phyloP scores from a whole-genome alignment of 2,113 vertebrate genomes.

The Motacilla alba region DNA sequence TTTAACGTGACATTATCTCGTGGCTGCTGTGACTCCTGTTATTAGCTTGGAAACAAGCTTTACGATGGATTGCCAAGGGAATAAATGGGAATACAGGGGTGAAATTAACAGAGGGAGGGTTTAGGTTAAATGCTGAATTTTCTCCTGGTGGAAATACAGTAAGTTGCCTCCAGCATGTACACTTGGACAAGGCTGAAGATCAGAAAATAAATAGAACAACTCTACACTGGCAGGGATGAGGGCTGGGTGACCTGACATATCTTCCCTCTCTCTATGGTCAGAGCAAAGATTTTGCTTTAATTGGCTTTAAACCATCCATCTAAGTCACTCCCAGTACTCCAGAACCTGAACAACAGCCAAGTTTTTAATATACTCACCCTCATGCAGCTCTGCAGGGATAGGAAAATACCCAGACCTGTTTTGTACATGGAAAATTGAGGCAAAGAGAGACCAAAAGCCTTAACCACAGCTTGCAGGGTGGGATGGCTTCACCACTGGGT shows the following conservation, averaged over 20 bases:
- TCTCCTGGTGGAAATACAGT: background rate
- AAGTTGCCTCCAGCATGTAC: background rate
- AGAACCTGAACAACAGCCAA: background rate
- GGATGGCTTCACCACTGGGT: background rate
- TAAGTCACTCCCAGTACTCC: background rate
- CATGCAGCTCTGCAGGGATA: background rate
- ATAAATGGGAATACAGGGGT: background rate
- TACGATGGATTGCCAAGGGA: background rate
- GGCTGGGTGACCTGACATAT: background rate
- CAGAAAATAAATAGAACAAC: background rate
- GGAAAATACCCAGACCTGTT: background rate
- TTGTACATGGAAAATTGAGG: background rate
- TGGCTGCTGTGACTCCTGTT: background rate
- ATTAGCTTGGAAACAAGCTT: background rate
- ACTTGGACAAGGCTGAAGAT: background rate
- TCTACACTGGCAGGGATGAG: background rate
- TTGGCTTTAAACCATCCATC: background rate
- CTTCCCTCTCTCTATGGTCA: background rate
- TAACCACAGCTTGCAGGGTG: background rate
- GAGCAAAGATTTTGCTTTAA: conserved; percentile 15
- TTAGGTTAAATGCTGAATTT: background rate
- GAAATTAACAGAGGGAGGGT: background rate
- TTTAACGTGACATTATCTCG: background rate
- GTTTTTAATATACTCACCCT: background rate
- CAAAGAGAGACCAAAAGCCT: background rate